Conservation (phyloP, 2,888 invertebrate species). For the Vannuccia rotundouncinata region DNA sequence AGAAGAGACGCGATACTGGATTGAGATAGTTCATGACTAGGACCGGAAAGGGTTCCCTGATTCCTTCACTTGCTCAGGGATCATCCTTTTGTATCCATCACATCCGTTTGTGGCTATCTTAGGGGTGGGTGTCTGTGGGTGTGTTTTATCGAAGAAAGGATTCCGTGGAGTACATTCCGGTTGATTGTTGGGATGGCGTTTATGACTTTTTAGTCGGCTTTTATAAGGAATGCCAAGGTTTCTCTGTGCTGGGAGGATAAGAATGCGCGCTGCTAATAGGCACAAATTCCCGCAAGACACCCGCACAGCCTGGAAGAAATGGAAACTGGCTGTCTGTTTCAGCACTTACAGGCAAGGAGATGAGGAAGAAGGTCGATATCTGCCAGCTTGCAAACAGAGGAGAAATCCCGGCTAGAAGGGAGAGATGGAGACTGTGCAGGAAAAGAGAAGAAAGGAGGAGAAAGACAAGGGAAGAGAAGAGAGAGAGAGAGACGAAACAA, state of each 20-base stretch:
- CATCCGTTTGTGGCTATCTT: background rate
- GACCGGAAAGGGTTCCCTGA: background rate
- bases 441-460: background rate
- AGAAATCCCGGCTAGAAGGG: background rate
- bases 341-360: background rate
- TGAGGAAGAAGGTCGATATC: conserved; percentile 14
- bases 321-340: conserved; percentile 2
- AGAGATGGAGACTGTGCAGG: no score
- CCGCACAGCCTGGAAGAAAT: background rate
- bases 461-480: no score
- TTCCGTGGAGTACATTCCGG: background rate
- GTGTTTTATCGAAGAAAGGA: background rate
- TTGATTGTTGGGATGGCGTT: background rate
- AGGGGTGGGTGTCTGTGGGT: background rate
- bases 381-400: background rate
- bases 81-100: background rate
- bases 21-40: conserved; percentile 29
- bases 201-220: background rate
- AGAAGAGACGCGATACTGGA: conserved; percentile 33
- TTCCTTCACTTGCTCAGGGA: background rate
- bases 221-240: background rate
- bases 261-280: background rate
- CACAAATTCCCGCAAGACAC: conserved; percentile 20
- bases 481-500: no score
- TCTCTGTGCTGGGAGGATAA: background rate